Conservation (phyloP, 2,113 vertebrate species). For the Leptocoma aspasia region DNA sequence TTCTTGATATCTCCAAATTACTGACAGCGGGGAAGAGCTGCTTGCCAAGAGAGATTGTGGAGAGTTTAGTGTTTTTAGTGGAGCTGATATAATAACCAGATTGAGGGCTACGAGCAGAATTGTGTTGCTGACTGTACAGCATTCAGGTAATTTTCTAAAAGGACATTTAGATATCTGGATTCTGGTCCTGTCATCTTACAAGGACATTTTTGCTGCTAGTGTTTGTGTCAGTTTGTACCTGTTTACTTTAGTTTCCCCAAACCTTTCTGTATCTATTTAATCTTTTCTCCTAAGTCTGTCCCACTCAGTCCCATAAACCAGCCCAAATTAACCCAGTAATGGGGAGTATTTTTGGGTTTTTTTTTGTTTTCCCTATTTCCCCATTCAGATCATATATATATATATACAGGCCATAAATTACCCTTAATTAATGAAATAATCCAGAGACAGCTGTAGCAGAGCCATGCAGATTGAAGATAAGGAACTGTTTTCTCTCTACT, state of each 20-base stretch:
- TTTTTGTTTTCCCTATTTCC: not conserved
- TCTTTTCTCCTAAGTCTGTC: not conserved
- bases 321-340: not conserved
- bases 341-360: not conserved
- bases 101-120: not conserved
- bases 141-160: not conserved
- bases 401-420: not conserved
- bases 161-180: not conserved
- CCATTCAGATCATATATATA: not conserved
- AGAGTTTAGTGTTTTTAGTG: not conserved
- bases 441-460: not conserved
- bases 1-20: not conserved
- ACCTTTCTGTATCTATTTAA: not conserved
- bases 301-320: not conserved
- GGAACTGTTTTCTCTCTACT: not conserved
- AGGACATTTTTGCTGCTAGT: not conserved
- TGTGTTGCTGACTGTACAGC: not conserved
- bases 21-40: not conserved
- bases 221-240: not conserved
- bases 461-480: not conserved
- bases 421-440: not conserved
- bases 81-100: slow-evolving; percentile 3
- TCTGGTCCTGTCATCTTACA: not conserved
- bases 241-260: not conserved
- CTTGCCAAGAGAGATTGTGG: not conserved